phyloP scores from a whole-genome alignment of 2,888 invertebrate genomes.

The Dromius quadrimaculatus region DNA sequence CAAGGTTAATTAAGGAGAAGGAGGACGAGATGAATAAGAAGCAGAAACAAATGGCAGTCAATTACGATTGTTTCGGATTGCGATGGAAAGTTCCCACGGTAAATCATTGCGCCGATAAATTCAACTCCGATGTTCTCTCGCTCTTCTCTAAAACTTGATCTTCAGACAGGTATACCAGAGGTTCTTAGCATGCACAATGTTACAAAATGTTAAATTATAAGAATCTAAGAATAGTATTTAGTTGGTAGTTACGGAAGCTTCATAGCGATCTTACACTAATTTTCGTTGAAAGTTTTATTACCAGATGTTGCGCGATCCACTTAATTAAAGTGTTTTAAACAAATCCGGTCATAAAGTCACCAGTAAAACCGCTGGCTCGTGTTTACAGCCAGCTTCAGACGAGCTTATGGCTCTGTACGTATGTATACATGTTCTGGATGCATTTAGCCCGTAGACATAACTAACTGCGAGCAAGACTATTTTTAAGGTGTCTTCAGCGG shows the following conservation, averaged over 20 bases:
- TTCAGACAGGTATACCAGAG: constrained; percentile 12
- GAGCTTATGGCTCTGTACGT: constrained; percentile 29
- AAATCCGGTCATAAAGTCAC: constrained; percentile 49
- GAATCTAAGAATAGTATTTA: constrained; percentile 15
- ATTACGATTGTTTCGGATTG: constrained; percentile 51
- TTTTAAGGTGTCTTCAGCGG: constrained; percentile 29
- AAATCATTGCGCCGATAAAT: constrained; percentile 51
- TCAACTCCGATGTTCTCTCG: constrained; percentile 30
- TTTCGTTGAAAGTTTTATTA: constrained; percentile 51
- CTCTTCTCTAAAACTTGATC: constrained; percentile 20
- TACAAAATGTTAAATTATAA: not conserved
- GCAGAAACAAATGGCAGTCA: constrained; percentile 51
- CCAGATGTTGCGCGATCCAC: constrained; percentile 49
- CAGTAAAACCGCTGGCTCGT: constrained; percentile 47
- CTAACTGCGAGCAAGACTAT: constrained; percentile 16
- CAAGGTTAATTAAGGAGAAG: constrained; percentile 44
- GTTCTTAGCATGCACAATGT: too few relatives aligned
- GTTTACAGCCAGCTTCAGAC: constrained; percentile 35
- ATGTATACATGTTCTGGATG: constrained; percentile 16
- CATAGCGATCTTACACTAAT: constrained; percentile 37
- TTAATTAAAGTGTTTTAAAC: constrained; percentile 52
- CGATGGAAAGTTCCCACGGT: constrained; percentile 51
- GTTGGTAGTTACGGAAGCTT: constrained; percentile 19
- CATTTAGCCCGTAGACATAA: constrained; percentile 34
- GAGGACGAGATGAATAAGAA: constrained; percentile 41